Evolutionary conservation across 2,888 invertebrate genomes (phyloP).

Genomic region (Melanophora roralis): DNA sequence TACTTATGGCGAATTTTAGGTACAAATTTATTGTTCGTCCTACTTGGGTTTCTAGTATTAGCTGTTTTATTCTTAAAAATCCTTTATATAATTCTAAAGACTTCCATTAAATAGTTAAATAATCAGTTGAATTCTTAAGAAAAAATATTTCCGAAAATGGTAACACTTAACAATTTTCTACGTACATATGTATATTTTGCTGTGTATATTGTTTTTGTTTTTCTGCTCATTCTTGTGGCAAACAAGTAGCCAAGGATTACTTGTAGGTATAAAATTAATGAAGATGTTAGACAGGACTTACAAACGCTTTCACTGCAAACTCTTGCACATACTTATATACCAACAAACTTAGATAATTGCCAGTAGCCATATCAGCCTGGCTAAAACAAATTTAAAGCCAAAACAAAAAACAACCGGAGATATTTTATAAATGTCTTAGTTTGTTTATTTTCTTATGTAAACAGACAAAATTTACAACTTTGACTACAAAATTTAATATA

Average conservation of each 20-base stretch:
- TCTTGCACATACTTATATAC: neutral
- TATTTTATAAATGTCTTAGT: neutral
- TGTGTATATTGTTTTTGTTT: neutral
- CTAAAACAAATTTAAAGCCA: neutral
- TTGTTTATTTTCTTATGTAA: neutral
- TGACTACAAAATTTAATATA: too few relatives aligned
- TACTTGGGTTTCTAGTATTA: too few relatives aligned
- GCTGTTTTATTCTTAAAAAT: too few relatives aligned
- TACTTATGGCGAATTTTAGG: too few relatives aligned
- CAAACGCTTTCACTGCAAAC: constrained; percentile 1
- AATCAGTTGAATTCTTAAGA: too few relatives aligned
- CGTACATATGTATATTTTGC: neutral
- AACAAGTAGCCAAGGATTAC: constrained; percentile 32
- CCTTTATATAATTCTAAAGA: too few relatives aligned
- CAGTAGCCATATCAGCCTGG: neutral
- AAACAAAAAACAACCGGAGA: neutral
- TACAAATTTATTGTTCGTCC: too few relatives aligned
- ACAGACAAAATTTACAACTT: neutral
- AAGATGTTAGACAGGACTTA: constrained; percentile 39
- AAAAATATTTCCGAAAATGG: too few relatives aligned
- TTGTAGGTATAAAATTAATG: constrained; percentile 51
- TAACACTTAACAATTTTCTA: neutral
- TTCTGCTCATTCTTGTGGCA: neutral
- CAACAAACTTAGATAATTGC: neutral
- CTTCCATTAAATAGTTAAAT: too few relatives aligned